phyloP scores from a whole-genome alignment of 2,797 vertebrate species.

The Pseudocheirus occidentalis region DNA sequence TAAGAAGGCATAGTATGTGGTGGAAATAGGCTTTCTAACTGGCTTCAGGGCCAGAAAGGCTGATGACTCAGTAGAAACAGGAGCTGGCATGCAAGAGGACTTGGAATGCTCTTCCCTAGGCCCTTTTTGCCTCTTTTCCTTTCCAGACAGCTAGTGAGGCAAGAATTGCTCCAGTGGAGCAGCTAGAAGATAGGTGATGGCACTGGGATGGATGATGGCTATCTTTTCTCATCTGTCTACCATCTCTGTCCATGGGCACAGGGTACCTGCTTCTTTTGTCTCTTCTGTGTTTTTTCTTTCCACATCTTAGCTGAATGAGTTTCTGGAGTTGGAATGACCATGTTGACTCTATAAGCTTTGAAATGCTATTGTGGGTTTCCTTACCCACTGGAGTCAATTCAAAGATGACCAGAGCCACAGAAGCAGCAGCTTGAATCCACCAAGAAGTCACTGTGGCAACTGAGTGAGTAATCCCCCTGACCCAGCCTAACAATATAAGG shows the following conservation, averaged over 20 bases:
- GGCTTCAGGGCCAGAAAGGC: neutral
- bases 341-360: neutral
- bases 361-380: neutral
- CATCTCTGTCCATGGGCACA: neutral
- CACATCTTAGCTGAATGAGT: neutral
- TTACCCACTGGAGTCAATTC: neutral
- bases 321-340: neutral
- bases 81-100: neutral
- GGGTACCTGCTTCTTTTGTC: neutral
- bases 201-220: neutral
- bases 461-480: neutral
- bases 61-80: neutral
- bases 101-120: neutral
- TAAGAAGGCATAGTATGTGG: neutral
- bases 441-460: neutral
- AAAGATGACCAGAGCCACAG: neutral
- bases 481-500: neutral
- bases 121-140: neutral
- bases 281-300: neutral
- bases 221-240: neutral
- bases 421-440: neutral
- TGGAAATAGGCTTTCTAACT: neutral
- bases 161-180: neutral
- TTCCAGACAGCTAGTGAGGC: neutral
- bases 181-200: neutral